These are phyloP conservation scores for Theristicus caerulescens DNA, from an alignment of 2,113 vertebrate genomes.

Conservation along the genomic window DNA sequence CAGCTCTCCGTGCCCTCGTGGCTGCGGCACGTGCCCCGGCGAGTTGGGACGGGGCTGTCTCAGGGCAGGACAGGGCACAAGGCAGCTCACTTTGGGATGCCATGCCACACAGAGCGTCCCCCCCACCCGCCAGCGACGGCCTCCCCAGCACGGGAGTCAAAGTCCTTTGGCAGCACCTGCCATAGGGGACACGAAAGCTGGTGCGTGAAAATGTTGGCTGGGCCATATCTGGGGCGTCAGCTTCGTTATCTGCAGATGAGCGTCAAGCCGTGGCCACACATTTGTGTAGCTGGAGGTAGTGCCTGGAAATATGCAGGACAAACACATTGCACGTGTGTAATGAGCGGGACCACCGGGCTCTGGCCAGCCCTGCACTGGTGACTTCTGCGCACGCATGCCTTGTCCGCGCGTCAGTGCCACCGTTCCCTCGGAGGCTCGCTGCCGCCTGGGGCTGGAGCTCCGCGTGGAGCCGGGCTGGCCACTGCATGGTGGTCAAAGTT, in stretches of 20 bases:
- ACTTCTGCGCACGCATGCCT: not conserved
- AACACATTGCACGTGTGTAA: accelerated
- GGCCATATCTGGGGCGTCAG: not conserved
- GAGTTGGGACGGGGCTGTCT: not conserved
- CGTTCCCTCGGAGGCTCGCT: accelerated
- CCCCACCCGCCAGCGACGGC: not conserved
- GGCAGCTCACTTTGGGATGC: not conserved
- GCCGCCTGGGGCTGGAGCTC: not conserved
- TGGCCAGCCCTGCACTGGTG: not conserved
- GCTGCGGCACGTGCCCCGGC: not conserved
- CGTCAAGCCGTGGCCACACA: accelerated
- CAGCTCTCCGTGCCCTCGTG: not conserved
- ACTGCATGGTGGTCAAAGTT: accelerated
- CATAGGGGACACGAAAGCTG: not conserved
- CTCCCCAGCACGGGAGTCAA: not conserved
- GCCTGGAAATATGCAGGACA: not conserved
- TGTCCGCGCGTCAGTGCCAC: accelerated
- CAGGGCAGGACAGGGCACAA: not conserved
- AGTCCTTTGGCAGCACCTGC: slow-evolving; percentile 3
- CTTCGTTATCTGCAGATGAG: not conserved
- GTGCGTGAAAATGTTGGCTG: not conserved
- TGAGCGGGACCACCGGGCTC: accelerated
- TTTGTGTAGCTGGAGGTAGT: not conserved
- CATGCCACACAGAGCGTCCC: accelerated
- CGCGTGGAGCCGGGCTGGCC: not conserved